A percentile compares a stretch with the other conserved stretches of the same genome.
phyloP scores from a whole-genome alignment of 2,797 vertebrate species.

The Graptemys geographica region DNA sequence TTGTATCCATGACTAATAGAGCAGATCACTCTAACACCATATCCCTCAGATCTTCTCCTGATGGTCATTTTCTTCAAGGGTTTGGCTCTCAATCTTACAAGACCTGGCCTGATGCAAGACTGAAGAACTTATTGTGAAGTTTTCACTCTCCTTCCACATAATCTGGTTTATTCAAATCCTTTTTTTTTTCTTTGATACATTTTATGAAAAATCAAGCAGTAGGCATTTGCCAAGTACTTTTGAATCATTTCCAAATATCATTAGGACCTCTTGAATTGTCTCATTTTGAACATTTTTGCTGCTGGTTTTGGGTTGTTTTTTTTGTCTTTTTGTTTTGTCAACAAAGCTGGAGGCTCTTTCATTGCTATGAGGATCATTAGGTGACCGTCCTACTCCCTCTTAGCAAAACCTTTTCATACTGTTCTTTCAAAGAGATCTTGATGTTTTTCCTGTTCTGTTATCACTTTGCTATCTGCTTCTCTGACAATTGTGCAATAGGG shows the following conservation, averaged over 20 bases:
- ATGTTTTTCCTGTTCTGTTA: neutral
- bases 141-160: neutral
- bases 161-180: neutral
- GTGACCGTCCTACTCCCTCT: neutral
- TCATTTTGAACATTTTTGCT: neutral
- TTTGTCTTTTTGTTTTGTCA: neutral
- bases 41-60: neutral
- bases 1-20: neutral
- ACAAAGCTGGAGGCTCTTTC: neutral
- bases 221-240: neutral
- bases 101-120: neutral
- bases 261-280: neutral
- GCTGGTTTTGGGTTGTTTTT: neutral
- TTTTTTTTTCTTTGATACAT: neutral
- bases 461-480: neutral
- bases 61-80: neutral
- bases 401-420: neutral
- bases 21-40: neutral
- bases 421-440: neutral
- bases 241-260: neutral
- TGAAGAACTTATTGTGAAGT: neutral
- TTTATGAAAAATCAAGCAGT: neutral
- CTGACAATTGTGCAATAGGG: neutral
- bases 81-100: neutral
- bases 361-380: neutral